Percentiles rank a stretch among this genome's conserved stretches.
Conservation (phyloP, 2,888 invertebrate species). For the Chrysolina haemoptera region DNA sequence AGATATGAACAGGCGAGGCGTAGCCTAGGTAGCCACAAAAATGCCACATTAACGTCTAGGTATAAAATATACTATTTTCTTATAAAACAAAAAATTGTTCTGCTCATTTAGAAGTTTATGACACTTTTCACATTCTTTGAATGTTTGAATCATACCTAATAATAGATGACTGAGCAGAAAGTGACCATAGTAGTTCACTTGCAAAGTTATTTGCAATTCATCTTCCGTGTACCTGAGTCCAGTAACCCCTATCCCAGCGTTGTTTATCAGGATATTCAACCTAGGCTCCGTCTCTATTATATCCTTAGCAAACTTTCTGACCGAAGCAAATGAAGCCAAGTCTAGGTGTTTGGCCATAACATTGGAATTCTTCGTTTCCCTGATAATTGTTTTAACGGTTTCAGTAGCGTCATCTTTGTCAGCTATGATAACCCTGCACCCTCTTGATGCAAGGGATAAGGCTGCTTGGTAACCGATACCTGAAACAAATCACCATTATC, state of each 20-base stretch:
- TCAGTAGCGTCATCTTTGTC: conserved; percentile 67
- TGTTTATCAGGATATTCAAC: conserved; percentile 77
- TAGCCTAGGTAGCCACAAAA: too few species aligned
- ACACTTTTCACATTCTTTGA: too few species aligned
- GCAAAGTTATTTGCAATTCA: conserved; percentile 77
- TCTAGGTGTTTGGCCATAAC: conserved; percentile 70
- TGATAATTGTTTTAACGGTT: conserved; percentile 60
- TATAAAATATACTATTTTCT: too few species aligned
- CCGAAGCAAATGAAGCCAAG: conserved; percentile 72
- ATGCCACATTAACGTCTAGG: too few species aligned
- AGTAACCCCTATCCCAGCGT: conserved; percentile 74
- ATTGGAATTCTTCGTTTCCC: conserved; percentile 62
- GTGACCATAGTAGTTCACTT: conserved; percentile 80
- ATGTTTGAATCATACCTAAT: conserved; percentile 66
- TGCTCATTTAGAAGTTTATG: too few species aligned
- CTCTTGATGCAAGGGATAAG: conserved; percentile 69
- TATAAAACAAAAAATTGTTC: too few species aligned
- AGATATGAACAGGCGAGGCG: too few species aligned
- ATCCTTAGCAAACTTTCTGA: conserved; percentile 75
- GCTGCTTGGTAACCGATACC: conserved; percentile 70
- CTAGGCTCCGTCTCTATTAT: conserved; percentile 72
- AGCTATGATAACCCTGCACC: conserved; percentile 72
- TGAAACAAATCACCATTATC: conserved; percentile 29
- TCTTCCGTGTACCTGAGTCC: conserved; percentile 72
- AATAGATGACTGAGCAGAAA: conserved; percentile 80